Evolutionary conservation across 30 jellyfish, hydroid and myxozoan species (phyloP), one percentile per base, ranked within the genome.

Genomic region (Hydra vulgaris): DNA sequence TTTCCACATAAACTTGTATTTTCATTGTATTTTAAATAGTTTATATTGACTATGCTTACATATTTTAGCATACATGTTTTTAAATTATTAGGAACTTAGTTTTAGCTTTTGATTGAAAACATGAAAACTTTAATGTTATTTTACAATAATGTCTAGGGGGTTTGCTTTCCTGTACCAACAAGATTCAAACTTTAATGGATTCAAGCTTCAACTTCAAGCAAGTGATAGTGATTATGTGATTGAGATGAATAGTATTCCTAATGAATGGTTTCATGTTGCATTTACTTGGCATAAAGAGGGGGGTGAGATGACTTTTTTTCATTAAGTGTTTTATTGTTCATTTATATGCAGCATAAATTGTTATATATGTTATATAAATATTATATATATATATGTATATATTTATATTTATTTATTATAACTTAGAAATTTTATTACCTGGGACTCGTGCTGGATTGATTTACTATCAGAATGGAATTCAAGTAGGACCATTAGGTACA

Each of bases 151-250:
- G 61, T 40, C 26, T 3, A 80, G 95, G 27, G 97, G 97, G 20
- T 90, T 85, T 70, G 97, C 97, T 17, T 85, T 90, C 55, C 77
- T 90, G 72, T 90, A 90, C 69, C 97, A 86, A 75, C 86, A 85
- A 78, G 97, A 86, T 74, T 90, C 93, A 22, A 80, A 80, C 21
- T 84, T 75, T 74, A 81, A 88, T 66, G 97, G 97, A 17, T 85
- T 90, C 76, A 86, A 90, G 71, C 79, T 90, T n/a, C 97, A 90
- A 55, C 90, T 90, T 16, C 97, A 90, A 71, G 86, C 95, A 70
- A 56, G 85, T 8, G 72, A 86, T 18, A 88, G 80, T 21, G 97
- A 86, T 70, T 78, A 81, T 73, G 97, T 90, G 18, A 79, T 90
- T 26, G 95, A 87, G 26, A 54, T 90, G 84, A 77, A 27, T 19